Evolutionary conservation across 2,888 invertebrate species (phyloP).

Genomic region (Heteromurus nitidus): DNA sequence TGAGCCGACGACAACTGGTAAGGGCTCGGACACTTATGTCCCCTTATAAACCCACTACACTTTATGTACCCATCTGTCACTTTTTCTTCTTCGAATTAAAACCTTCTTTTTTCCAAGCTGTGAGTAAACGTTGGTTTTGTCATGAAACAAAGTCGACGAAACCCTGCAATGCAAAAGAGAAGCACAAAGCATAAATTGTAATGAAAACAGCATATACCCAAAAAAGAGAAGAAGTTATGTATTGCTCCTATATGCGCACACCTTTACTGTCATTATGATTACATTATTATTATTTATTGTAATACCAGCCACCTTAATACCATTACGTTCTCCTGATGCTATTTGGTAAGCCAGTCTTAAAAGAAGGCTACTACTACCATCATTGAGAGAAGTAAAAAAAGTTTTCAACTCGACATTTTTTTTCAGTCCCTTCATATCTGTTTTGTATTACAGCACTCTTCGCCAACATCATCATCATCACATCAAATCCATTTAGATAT

Average conservation of each 20-base stretch:
- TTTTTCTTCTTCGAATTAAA: constrained; percentile 19
- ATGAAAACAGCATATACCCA: not conserved
- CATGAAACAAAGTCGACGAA: not conserved
- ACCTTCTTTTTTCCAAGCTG: constrained; percentile 9
- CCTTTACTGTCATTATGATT: constrained; percentile 7
- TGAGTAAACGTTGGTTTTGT: constrained; percentile 1
- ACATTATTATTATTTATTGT: constrained; percentile 23
- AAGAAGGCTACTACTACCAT: not conserved
- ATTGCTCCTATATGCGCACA: not conserved
- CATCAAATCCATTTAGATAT: not conserved
- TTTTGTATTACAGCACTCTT: too few species aligned
- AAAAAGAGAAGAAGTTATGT: too few species aligned
- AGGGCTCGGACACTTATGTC: constrained; percentile 65
- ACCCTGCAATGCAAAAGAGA: not conserved
- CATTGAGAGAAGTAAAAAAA: not conserved
- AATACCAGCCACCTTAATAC: constrained; percentile 18
- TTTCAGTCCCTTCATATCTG: not conserved
- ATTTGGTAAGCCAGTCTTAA: not conserved
- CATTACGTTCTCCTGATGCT: too few species aligned
- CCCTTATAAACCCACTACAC: constrained; percentile 71
- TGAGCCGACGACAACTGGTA: constrained; percentile 61
- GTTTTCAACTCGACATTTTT: not conserved
- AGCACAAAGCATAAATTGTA: not conserved
- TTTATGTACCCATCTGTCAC: constrained; percentile 36
- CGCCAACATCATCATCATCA: too few species aligned